Conservation (phyloP, 1,140 invertebrate genomes). For the Drosophila jambulina region DNA sequence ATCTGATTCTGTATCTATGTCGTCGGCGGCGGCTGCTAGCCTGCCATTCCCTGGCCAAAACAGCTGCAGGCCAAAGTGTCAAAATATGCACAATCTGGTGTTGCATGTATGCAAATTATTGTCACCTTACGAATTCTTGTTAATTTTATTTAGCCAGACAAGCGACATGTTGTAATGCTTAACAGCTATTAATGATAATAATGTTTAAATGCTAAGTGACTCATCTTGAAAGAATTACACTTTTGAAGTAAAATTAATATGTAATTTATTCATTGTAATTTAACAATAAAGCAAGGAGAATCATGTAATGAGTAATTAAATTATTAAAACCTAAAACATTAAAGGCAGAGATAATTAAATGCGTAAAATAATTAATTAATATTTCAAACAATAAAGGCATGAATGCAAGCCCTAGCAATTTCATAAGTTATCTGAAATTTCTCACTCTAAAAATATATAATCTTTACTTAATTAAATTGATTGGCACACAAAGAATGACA, state of each 20-base stretch:
- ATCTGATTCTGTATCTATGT: constrained; percentile 43
- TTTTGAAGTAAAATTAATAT: neutral
- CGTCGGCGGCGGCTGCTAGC: neutral
- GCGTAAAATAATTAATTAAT: neutral
- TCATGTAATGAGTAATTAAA: neutral
- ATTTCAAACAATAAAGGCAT: neutral
- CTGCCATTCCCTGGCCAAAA: constrained; percentile 18
- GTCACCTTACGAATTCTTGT: constrained; percentile 49
- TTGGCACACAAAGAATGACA: neutral
- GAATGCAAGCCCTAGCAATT: neutral
- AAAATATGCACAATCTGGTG: constrained; percentile 39
- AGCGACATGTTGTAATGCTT: neutral
- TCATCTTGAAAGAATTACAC: too few relatives aligned
- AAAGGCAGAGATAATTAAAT: neutral
- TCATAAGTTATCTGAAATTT: neutral
- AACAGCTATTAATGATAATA: neutral
- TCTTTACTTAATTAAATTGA: neutral
- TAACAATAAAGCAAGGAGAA: neutral
- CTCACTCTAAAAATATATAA: neutral
- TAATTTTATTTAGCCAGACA: constrained; percentile 30
- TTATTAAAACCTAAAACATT: neutral
- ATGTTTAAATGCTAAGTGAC: neutral
- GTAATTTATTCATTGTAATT: too few relatives aligned
- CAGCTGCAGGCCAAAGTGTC: constrained; percentile 40
- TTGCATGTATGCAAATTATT: constrained; percentile 67